These are phyloP conservation scores for Euschistus heros DNA, from an alignment of 1,140 invertebrate species.

Conservation along the genomic window DNA sequence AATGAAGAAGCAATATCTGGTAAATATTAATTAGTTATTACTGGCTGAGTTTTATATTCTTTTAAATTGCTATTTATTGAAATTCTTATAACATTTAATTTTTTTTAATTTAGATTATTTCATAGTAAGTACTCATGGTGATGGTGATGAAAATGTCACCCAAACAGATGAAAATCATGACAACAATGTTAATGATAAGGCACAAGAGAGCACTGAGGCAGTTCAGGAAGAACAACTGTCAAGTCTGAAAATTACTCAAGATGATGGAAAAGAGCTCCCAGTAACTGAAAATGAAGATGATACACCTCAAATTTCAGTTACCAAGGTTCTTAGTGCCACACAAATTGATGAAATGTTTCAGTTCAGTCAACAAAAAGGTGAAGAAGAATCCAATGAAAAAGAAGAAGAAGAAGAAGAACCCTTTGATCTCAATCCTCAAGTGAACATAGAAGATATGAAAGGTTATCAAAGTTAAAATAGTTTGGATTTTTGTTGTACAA, in stretches of 20 bases:
- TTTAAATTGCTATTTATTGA: background rate
- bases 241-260: background rate
- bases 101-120: conserved; percentile 6
- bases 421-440: conserved; percentile 12
- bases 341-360: conserved; percentile 15
- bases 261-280: background rate
- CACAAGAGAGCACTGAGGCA: background rate
- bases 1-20: conserved; percentile 8
- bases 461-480: background rate
- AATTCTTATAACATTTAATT: background rate
- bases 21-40: background rate
- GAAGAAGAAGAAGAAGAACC: background rate
- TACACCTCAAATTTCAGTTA: background rate
- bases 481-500: background rate
- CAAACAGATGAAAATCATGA: background rate
- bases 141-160: background rate
- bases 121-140: background rate
- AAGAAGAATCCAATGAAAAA: background rate
- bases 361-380: background rate
- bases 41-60: background rate
- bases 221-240: background rate
- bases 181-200: background rate
- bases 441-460: conserved; percentile 19
- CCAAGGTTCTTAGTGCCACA: conserved; percentile 3
- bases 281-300: background rate